phyloP scores from a whole-genome alignment of 35 echinoderm and acorn worm genomes.

The Holothuria glaberrima region DNA sequence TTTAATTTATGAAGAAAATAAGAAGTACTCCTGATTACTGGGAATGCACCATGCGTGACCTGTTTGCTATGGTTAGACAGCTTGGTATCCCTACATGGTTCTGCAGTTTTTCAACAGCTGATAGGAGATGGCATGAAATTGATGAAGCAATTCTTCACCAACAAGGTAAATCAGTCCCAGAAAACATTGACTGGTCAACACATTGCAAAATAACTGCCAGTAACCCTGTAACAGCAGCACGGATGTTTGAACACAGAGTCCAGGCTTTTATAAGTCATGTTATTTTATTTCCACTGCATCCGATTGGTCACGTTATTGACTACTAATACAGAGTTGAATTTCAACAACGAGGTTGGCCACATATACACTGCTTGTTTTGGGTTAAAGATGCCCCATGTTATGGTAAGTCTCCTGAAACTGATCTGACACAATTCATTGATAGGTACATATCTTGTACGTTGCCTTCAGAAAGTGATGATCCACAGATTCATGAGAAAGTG shows the following conservation, averaged over 20 bases:
- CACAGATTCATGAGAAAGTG: slow-evolving; percentile 28
- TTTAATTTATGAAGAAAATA: slow-evolving; percentile 45
- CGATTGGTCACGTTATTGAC: slow-evolving; percentile 62
- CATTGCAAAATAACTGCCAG: slow-evolving; percentile 53
- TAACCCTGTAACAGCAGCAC: slow-evolving; percentile 70
- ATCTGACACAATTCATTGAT: slow-evolving; percentile 54
- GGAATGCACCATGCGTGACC: slow-evolving; percentile 29
- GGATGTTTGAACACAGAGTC: slow-evolving; percentile 71
- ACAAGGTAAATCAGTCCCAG: slow-evolving; percentile 35
- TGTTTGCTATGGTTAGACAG: slow-evolving; percentile 75
- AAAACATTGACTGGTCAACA: slow-evolving; percentile 60
- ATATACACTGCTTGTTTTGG: slow-evolving; percentile 68
- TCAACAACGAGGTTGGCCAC: slow-evolving; percentile 59
- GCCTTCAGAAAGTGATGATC: slow-evolving; percentile 37
- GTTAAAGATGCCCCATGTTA: slow-evolving; percentile 69
- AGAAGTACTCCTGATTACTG: slow-evolving; percentile 49
- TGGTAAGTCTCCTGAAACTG: neutral
- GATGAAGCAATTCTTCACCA: slow-evolving; percentile 40
- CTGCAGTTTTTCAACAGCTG: slow-evolving; percentile 68
- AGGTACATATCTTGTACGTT: slow-evolving; percentile 44
- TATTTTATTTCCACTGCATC: slow-evolving; percentile 41
- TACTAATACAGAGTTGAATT: slow-evolving; percentile 79
- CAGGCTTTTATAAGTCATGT: slow-evolving; percentile 65
- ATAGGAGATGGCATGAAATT: slow-evolving; percentile 75
- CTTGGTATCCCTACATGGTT: slow-evolving; percentile 78